Evolutionary conservation across 1,140 invertebrate species (phyloP), one percentile per base, ranked within the genome.

Genomic region (Myzus persicae): DNA sequence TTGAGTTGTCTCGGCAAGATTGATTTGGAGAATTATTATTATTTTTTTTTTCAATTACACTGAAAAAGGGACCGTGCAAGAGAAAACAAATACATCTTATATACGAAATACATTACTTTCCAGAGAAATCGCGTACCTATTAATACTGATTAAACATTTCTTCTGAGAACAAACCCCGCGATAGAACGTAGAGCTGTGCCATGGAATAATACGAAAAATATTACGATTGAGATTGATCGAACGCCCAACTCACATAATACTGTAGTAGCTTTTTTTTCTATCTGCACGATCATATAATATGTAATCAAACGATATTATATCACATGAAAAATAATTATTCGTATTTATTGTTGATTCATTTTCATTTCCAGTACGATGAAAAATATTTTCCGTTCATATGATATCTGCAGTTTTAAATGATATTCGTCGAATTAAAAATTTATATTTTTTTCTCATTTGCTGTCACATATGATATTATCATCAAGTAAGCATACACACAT

Each of bases 1-100:
- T 89, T 89, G n/a, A 67, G 51, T 90, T 90, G 89, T 90, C 40
- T 42, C 51, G 6, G 38, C 40, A 90, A 90, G 89, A 90, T 90
- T 90, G 89, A 90, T 90, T 90, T 42, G 89, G 67, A 26, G 38
- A 38, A 90, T 90, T 67, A n/a, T 59, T 59, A 26, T 88, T 88
- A 9, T 48, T 38, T 59, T 90, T 40, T 59, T 67, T 67, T 67
- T 67, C 51, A 67, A 90, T 90, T 90, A 42, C 51, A 31, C 42
- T 31, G 88, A 59, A 90, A 54, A 90, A 42, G 31, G 38, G 9
- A 31, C 31, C 24, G 38, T 6, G 48, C 48, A 5, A 8, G 20
- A 42, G 51, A 90, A 54, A 54, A 89, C 48, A 90, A 90, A 90
- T 59, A 40, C 24, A 42, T 90, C 38, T 90, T 59, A 36, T 59